These are phyloP conservation scores for Piprites chloris DNA, from an alignment of 2,113 vertebrate species.

Conservation along the genomic window DNA sequence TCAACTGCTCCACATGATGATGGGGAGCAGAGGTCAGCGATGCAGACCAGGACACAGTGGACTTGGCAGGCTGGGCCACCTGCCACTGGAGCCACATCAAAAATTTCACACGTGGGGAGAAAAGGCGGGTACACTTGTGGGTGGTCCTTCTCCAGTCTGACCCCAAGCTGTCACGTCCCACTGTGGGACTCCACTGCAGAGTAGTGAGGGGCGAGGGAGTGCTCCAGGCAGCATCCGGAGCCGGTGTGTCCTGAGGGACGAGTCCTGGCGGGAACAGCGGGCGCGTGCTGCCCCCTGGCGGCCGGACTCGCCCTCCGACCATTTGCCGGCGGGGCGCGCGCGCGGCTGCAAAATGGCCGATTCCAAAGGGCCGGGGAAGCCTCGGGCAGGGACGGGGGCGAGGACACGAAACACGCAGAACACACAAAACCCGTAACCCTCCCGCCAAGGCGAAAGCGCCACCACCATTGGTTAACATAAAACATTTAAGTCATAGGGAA, in stretches of 20 bases:
- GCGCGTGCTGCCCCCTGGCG: conserved; percentile 31
- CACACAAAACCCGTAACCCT: accelerated
- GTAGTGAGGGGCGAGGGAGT: accelerated
- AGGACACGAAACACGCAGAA: too few relatives aligned
- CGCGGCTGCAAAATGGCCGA: conserved; percentile 67
- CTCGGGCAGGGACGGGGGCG: accelerated
- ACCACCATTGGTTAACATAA: accelerated
- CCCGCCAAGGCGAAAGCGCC: accelerated
- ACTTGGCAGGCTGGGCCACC: not conserved
- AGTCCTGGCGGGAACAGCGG: accelerated
- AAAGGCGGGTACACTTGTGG: accelerated
- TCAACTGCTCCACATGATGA: accelerated
- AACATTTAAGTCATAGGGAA: not conserved
- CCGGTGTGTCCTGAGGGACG: not conserved
- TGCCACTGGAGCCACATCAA: accelerated
- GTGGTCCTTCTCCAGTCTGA: accelerated
- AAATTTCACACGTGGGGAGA: accelerated
- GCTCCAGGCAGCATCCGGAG: accelerated
- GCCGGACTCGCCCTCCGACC: not conserved
- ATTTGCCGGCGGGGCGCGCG: not conserved
- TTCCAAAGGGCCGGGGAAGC: not conserved
- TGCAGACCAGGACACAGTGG: too few relatives aligned
- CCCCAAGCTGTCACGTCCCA: accelerated
- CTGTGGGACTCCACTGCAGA: accelerated
- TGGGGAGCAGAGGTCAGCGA: not conserved